Evolutionary conservation across 2,888 invertebrate species (phyloP), one percentile per base, ranked within the genome.

Genomic region (Parnassius orleans): DNA sequence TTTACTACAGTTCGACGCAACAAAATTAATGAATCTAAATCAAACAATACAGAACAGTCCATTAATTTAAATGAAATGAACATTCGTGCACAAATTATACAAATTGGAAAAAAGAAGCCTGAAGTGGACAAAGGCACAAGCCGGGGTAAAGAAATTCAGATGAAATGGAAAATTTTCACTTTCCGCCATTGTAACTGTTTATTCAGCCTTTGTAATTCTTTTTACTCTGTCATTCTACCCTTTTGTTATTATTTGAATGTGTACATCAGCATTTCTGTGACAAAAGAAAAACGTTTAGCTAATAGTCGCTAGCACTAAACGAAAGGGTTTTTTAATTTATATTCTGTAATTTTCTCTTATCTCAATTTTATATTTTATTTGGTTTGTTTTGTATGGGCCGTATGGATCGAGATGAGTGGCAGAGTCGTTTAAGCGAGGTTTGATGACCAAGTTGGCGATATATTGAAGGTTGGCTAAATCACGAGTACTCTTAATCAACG

Each of bases 111-210:
- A 58, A 54, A 53, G 43, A 42, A 50, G 19, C 50, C 44, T 24
- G 33, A 14, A 57, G 57, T 57, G 62, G 62, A 62, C 62, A 57
- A 57, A 53, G 50, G 43, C 50, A 14, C 24, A 15, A 24, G 2
- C 42, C 15, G 51, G n/a, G 50, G 54, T 43, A 46, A 52, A 24
- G 53, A 56, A 57, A 52, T 57, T 62, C 62, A 53, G 53, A 57
- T 62, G 53, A 57, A 62, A 57, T 57, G 62, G 62, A 62, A 62
- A 62, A 62, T 62, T 57, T 50, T 43, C 50, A 12, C 33, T 57
- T 57, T 41, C 57, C 61, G 53, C 43, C 14, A 47, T 57, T 61
- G 47, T 61, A 19, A 44, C 42, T 57, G 57, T 47, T 54, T 47
- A 50, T 62, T 53, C 50, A 14, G 48, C 48, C 54, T 60, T 54